Evolutionary conservation across 64 coral and sea anemone species (phyloP), one percentile per base, ranked within the genome.

Genomic region (Montipora cactus): DNA sequence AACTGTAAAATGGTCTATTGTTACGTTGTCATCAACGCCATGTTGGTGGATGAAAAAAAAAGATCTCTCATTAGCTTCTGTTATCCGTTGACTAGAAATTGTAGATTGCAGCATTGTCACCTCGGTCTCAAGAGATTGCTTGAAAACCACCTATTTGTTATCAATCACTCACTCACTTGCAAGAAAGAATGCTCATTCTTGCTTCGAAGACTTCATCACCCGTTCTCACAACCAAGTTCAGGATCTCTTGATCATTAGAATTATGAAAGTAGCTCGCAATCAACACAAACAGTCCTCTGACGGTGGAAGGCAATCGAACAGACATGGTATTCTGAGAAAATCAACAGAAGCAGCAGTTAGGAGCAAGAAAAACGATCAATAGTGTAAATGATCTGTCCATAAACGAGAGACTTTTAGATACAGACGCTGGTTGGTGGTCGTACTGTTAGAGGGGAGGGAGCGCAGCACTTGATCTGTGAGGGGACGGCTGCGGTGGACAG

Each of bases 221-320:
- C 15, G 79, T 84, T 86, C 59, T 90, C 12, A 95, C 72, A 47
- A 86, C 79, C 64, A 95, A 5, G 47, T 14, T 85, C 37, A 84
- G 57, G 28, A 70, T 28, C 52, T 88, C 79, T 79, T 64, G 55
- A 71, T 44, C 47, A 79, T 83, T 83, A 48, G 79, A 83, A 51
- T 95, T 67, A 59, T 95, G 80, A 76, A 84, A 86, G 61, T 95
- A 95, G 70, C 89, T 90, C 0, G 79, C 87, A 16, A 85, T 12
- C 45, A 95, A 59, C 8, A 90, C 93, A 75, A 85, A 95, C 81
- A 84, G 74, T 22, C 87, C 87, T 52, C 28, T 58, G 48, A 95
- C 11, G 8, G 79, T 90, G 5, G 85, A 72, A 21, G 93, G 93
- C 4, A 95, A 62, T 45, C 44, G 50, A 12, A 95, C n/a, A 2